Percentiles rank a stretch among this genome's conserved stretches.
Evolutionary conservation across 2,113 vertebrate genomes (phyloP).

Genomic region (Potamarius usumacintae): DNA sequence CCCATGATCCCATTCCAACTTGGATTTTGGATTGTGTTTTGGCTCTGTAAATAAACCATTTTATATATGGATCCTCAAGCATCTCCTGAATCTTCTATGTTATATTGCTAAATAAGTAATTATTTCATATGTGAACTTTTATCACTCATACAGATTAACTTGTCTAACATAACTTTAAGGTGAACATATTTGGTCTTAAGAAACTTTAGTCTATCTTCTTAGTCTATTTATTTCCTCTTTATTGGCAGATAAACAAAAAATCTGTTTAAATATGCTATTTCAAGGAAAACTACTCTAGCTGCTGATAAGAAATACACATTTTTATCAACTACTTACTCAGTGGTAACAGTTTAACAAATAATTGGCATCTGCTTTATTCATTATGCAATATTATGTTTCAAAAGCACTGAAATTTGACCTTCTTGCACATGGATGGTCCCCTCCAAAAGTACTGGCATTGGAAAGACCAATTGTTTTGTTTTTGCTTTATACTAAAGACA

Average conservation of each 20-base stretch:
- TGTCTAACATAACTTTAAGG: neutral
- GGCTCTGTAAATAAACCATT: conserved; percentile 6
- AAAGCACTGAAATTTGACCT: conserved; percentile 51
- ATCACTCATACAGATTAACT: neutral
- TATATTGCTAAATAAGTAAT: neutral
- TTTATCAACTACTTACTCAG: neutral
- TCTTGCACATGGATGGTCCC: neutral
- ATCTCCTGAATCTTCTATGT: neutral
- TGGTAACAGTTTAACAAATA: neutral
- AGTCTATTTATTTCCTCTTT: neutral
- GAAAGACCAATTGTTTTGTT: neutral
- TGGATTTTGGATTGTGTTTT: neutral
- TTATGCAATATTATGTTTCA: neutral
- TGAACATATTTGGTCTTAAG: neutral
- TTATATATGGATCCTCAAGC: neutral
- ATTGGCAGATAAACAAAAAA: neutral
- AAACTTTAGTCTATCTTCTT: neutral
- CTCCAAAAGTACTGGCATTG: neutral
- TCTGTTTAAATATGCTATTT: neutral
- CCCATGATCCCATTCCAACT: neutral
- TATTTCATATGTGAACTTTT: conserved; percentile 3
- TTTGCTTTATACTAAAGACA: neutral
- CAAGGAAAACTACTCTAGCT: neutral
- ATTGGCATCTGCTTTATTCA: neutral
- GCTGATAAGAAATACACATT: neutral